Conservation (phyloP, 2,113 vertebrate species). For the Miniopterus natalensis region DNA sequence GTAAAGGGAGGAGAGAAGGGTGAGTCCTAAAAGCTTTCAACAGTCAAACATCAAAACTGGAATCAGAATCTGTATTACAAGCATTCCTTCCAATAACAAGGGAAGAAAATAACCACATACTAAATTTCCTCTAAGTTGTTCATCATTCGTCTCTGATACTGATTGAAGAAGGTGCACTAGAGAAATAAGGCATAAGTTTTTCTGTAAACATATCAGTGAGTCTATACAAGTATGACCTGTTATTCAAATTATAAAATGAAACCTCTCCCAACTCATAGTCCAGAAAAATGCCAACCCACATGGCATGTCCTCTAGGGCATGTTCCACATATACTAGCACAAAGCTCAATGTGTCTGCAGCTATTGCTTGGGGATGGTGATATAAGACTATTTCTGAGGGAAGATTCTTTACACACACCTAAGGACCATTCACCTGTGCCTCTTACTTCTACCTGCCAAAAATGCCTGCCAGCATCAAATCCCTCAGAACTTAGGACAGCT, state of each 20-base stretch:
- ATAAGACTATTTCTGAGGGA: not conserved
- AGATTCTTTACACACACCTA: conserved; percentile 53
- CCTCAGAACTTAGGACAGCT: not conserved
- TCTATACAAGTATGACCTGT: conserved; percentile 51
- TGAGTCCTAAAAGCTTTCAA: not conserved
- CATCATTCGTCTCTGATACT: not conserved
- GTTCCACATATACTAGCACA: not conserved
- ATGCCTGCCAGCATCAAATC: conserved; percentile 49
- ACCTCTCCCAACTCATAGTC: conserved; percentile 72
- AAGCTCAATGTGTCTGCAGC: conserved; percentile 44
- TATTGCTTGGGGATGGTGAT: not conserved
- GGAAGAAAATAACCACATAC: not conserved
- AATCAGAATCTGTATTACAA: not conserved
- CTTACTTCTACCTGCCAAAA: conserved; percentile 66
- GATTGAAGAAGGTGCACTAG: conserved; percentile 63
- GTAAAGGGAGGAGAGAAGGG: not conserved
- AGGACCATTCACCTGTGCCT: conserved; percentile 41
- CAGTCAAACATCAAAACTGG: not conserved
- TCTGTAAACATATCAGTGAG: conserved; percentile 45
- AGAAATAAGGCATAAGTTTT: conserved; percentile 67
- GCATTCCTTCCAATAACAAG: not conserved
- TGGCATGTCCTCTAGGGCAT: not conserved
- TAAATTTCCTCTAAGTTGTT: not conserved
- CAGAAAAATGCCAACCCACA: conserved; percentile 60
- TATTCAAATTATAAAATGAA: conserved; percentile 75